Base-by-base conservation (phyloP, 2,888 invertebrate genomes). In the Trisateles emortualis region DNA sequence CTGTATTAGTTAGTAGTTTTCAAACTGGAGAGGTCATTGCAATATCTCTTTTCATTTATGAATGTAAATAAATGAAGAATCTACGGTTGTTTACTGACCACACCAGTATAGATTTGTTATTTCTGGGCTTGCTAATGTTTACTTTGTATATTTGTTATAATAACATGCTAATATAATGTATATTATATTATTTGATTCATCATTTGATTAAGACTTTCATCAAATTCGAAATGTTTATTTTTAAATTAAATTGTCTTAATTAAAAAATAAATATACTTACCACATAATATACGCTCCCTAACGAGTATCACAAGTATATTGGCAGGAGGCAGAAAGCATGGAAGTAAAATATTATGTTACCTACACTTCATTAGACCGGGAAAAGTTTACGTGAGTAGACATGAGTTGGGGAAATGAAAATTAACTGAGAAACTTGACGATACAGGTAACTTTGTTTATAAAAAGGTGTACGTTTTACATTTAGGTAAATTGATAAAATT, bases 361-460 rank as follows among this genome's bases (percentile, higher is more conserved):
- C 66, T 74, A 72, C 74, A 80, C 75, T 78, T 83, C 77, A 84
- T 82, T 83, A 82, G 55, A 77, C 71, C 72, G 67, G 62, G 64
- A 60, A 74, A 78, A 79, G 61, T 82, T 79, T 60, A 57, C 46
- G 53, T 54, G 63, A 63, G 68, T 66, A 74, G 61, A 75, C 65
- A 67, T 59, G 72, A 74, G 65, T 68, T 59, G 46, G 60, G 51
- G 60, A 64, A 71, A 76, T 62, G 63, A 70, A 76, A 76, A 73
- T 76, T 72, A 76, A 75, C 69, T 68, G 62, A 50, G 59, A 63
- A 72, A 74, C 73, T 68, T 65, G 39, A 62, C 59, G 58, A 58
- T 52, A 33, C 51, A 64, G 50, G 50, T 59, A 69, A 72, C 65
- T 74, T 65, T 68, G 57, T 59, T 64, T 64, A 64, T 73, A 70